Conservation (phyloP, 2,888 invertebrate genomes). For the Nomada goodeniana region DNA sequence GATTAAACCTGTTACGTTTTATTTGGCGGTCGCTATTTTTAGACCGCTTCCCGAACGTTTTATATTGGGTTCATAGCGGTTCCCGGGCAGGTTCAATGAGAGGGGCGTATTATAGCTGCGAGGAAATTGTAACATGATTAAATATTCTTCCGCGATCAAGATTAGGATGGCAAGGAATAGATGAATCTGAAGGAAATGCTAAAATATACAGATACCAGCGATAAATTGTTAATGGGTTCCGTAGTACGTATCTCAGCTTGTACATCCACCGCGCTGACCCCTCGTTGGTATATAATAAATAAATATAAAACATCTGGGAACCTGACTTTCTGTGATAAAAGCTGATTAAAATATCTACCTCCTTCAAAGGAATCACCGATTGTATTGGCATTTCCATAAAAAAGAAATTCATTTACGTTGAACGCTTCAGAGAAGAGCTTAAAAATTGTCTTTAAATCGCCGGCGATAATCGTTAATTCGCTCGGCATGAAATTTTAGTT, state of each 20-base stretch:
- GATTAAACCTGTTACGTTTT: slow-evolving; percentile 10
- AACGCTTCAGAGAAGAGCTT: too few species aligned
- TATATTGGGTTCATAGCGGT: background rate
- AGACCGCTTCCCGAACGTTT: slow-evolving; percentile 25
- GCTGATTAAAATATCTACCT: background rate
- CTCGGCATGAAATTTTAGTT: slow-evolving; percentile 3
- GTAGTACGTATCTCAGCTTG: background rate
- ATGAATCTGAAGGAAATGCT: slow-evolving; percentile 36
- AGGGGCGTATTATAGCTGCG: background rate
- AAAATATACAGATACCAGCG: slow-evolving; percentile 29
- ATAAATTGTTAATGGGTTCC: slow-evolving; percentile 32
- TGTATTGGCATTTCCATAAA: background rate
- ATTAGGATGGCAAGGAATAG: slow-evolving; percentile 20
- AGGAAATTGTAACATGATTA: slow-evolving; percentile 29
- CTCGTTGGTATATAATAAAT: slow-evolving; percentile 23
- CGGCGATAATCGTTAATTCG: too few species aligned
- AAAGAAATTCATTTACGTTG: background rate
- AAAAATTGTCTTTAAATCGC: too few species aligned
- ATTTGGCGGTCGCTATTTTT: slow-evolving; percentile 27
- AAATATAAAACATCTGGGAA: slow-evolving; percentile 28
- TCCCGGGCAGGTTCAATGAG: slow-evolving; percentile 8
- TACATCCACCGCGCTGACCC: slow-evolving; percentile 9
- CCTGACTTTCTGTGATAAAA: background rate
- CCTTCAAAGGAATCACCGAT: background rate
- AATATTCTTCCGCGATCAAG: slow-evolving; percentile 33